phyloP scores from a whole-genome alignment of 2,113 vertebrate species.

The Taurulus bubalis region DNA sequence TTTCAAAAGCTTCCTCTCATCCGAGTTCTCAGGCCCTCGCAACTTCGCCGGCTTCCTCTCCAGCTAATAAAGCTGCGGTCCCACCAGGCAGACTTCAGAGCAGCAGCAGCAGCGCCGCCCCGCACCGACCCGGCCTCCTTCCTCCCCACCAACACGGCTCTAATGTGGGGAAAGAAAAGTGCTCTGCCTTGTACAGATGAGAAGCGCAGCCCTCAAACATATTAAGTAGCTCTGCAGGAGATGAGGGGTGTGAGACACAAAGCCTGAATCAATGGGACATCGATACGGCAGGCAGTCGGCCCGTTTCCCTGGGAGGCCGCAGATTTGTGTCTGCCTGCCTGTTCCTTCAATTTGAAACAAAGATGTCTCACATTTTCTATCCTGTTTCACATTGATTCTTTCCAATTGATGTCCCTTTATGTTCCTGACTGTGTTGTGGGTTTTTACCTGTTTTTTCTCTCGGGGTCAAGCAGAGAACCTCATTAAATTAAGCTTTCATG shows the following conservation, averaged over 20 bases:
- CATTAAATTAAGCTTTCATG: slow-evolving; percentile 3
- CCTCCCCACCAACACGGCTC: slow-evolving; percentile 67
- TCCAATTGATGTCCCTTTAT: background rate
- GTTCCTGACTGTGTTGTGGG: background rate
- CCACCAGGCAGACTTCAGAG: slow-evolving; percentile 76
- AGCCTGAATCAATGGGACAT: slow-evolving; percentile 81
- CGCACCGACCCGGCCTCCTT: slow-evolving; percentile 56
- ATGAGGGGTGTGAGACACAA: slow-evolving; percentile 73
- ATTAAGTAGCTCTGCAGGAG: slow-evolving; percentile 79
- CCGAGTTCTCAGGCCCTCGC: slow-evolving; percentile 85
- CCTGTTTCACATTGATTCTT: slow-evolving; percentile 27
- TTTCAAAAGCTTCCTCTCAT: slow-evolving; percentile 89
- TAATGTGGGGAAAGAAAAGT: slow-evolving; percentile 74
- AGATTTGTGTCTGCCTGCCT: slow-evolving; percentile 55
- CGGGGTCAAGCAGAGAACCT: background rate
- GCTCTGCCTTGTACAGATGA: slow-evolving; percentile 74
- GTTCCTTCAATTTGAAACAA: slow-evolving; percentile 51
- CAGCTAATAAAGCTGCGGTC: slow-evolving; percentile 76
- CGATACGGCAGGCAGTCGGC: slow-evolving; percentile 74
- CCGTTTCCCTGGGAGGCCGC: slow-evolving; percentile 60
- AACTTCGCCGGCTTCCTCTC: slow-evolving; percentile 69
- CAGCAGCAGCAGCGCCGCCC: slow-evolving; percentile 36
- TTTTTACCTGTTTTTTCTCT: background rate
- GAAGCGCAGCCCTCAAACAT: slow-evolving; percentile 71
- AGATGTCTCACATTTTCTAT: slow-evolving; percentile 37